Percentiles rank a stretch among this genome's conserved stretches.
phyloP scores from a whole-genome alignment of 64 coral and sea anemone species.

The Actinia tenebrosa region DNA sequence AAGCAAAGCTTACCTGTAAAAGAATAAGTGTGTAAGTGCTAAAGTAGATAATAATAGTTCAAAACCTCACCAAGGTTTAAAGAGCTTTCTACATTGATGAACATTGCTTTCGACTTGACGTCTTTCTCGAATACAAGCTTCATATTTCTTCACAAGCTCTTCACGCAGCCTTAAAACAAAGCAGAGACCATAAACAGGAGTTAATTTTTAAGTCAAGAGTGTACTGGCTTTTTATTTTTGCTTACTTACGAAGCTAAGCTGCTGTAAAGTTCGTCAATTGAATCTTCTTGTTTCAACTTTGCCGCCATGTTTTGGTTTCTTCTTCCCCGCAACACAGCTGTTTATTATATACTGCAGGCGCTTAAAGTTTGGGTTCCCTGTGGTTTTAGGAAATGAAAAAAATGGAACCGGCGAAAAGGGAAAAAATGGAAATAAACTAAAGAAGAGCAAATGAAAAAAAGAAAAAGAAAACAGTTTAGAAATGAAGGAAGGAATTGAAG shows the following conservation, averaged over 20 bases:
- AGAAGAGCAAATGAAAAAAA: no score
- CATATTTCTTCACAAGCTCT: conserved; percentile 15
- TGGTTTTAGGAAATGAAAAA: neutral
- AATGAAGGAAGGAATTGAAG: no score
- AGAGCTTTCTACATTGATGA: neutral
- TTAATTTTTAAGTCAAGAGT: neutral
- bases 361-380: neutral
- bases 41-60: neutral
- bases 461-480: no score
- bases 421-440: neutral
- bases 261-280: conserved; percentile 5
- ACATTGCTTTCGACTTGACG: neutral
- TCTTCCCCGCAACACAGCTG: neutral
- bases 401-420: neutral
- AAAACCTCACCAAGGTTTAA: conserved; percentile 17
- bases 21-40: no score
- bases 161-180: conserved; percentile 6
- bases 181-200: neutral
- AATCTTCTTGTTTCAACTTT: conserved; percentile 19
- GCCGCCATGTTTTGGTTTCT: conserved; percentile 29
- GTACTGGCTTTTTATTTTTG: neutral
- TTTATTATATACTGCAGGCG: neutral
- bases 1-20: no score
- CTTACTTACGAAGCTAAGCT: conserved; percentile 15
- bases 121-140: conserved; percentile 11